Base-by-base conservation (phyloP, 2,888 invertebrate genomes). In the Alentia gelatinosa region DNA sequence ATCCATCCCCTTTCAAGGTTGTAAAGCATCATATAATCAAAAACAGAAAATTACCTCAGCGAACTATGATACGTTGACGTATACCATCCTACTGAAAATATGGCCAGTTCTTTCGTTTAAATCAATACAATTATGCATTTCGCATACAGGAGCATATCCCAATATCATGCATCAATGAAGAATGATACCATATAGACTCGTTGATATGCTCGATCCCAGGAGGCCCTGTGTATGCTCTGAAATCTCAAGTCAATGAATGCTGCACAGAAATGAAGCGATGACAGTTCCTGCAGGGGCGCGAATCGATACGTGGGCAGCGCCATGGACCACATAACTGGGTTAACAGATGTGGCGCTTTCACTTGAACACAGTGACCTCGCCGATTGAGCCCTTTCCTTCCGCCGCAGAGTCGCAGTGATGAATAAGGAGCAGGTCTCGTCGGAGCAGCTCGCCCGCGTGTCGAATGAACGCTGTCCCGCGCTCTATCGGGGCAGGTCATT, bases 291-390 rank as follows among this genome's bases (percentile, higher is more conserved):
- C 56, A 56, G 23, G 56, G n/a, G 68, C 23, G 68, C 30, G 30
- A 68, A 68, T 68, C 68, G 68, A 68, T 68, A 68, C 30, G 3
- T 30, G 30, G n/a, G 30, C 30, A 30, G 68, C 26, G 33, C 68
- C 68, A 12, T 12, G 1, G 1, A 26, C 26, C 68, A 1, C 68
- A 68, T 68, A 30, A 68, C 68, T 68, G 30, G 68, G 68, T 68
- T 68, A 68, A 68, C 68, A 68, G 30, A 68, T 68, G 68, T 68
- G 68, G 26, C 68, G 68, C 30, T 68, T 68, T 30, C 68, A 68
- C 68, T 68, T 26, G n/a, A 30, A 68, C 68, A 68, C 5, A 30
- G 30, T 4, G 68, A 68, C 68, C 1, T 68, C 30, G n/a, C 30
- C 26, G 68, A 68, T 30, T 26, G 68, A 30, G 68, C 33, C 68